Conservation (phyloP, 2,113 vertebrate species). For the Sceloporus tristichus region DNA sequence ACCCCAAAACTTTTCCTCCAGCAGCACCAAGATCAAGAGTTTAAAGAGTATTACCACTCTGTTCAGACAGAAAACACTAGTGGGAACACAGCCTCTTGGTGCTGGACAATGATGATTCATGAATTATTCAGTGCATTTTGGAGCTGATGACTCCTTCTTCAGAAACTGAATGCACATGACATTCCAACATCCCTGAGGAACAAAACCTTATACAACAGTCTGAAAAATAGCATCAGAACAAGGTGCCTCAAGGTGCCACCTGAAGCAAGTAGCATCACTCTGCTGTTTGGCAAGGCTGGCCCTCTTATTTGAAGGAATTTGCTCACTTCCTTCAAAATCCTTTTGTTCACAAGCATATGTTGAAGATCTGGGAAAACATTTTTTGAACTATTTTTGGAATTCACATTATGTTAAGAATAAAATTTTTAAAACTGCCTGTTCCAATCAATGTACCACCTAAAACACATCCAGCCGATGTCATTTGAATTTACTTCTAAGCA, state of each 20-base stretch:
- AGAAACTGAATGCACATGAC: too few relatives aligned
- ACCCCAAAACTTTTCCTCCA: not conserved
- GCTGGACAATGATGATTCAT: not conserved
- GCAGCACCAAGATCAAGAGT: not conserved
- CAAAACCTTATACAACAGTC: not conserved
- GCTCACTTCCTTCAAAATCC: not conserved
- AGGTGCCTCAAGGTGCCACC: not conserved
- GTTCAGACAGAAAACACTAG: not conserved
- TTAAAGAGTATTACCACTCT: not conserved
- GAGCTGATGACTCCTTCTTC: not conserved
- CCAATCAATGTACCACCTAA: not conserved
- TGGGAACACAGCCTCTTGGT: too few relatives aligned
- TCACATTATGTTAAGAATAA: not conserved
- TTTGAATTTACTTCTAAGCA: not conserved
- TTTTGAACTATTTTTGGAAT: not conserved
- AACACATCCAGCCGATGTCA: not conserved
- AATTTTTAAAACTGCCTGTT: not conserved
- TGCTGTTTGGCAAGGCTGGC: too few relatives aligned
- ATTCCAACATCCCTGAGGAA: not conserved
- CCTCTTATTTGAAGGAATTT: not conserved
- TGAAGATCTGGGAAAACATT: not conserved
- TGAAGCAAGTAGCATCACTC: not conserved
- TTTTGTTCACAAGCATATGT: not conserved
- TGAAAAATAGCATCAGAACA: not conserved
- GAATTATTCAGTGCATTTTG: not conserved